Evolutionary conservation across 1,140 invertebrate genomes (phyloP).

Genomic region (Apis laboriosa): DNA sequence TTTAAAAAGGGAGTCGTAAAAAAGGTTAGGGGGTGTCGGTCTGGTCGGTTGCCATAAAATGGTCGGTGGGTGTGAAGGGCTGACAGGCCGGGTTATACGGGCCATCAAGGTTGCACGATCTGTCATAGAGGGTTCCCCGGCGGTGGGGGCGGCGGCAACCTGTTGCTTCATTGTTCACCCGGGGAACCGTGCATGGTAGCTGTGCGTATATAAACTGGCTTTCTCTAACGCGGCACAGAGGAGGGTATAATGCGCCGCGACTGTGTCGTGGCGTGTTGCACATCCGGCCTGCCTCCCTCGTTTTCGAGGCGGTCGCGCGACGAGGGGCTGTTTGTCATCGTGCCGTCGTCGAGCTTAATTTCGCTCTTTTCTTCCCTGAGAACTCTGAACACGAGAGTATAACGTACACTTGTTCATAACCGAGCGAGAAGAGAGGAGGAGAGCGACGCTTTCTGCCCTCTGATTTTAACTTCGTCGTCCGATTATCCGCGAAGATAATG

Average conservation of each 20-base stretch:
- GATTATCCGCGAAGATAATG: too few species aligned
- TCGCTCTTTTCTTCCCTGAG: background rate
- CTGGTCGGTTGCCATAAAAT: conserved; percentile 55
- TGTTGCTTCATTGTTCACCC: conserved; percentile 68
- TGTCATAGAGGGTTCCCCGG: conserved; percentile 60
- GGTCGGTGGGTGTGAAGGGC: conserved; percentile 65
- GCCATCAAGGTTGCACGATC: conserved; percentile 68
- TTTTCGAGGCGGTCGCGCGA: conserved; percentile 39
- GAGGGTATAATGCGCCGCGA: conserved; percentile 27
- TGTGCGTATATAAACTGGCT: conserved; percentile 53
- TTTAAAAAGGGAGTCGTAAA: conserved; percentile 60
- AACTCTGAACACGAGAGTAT: background rate
- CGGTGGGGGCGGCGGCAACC: conserved; percentile 62
- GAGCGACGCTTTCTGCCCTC: background rate
- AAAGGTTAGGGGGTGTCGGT: conserved; percentile 3
- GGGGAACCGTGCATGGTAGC: conserved; percentile 54
- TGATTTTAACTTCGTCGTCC: too few species aligned
- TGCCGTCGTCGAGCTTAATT: background rate
- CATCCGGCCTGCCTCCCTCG: conserved; percentile 49
- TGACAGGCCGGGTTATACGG: conserved; percentile 66
- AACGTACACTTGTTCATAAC: background rate
- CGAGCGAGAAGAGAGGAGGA: background rate
- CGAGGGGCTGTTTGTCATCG: conserved; percentile 55
- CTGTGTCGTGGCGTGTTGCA: conserved; percentile 35
- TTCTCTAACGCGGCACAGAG: conserved; percentile 48